Conservation (phyloP, 1,140 invertebrate genomes). For the Conopomorpha cramerella region DNA sequence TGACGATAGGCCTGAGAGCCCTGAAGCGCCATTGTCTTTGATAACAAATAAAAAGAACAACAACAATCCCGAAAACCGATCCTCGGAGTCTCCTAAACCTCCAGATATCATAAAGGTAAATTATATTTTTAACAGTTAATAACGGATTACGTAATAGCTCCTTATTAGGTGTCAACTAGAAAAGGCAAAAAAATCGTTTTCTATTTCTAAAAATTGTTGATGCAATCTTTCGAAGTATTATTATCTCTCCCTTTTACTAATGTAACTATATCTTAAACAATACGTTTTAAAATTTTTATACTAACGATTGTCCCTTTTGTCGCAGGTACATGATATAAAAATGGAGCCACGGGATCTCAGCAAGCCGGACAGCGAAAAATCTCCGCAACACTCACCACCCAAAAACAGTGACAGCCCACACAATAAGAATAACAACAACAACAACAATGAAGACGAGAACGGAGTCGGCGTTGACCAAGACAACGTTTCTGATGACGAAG, state of each 20-base stretch:
- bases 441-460: slow-evolving; percentile 60
- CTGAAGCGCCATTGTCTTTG: slow-evolving; percentile 69
- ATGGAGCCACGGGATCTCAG: slow-evolving; percentile 61
- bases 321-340: slow-evolving; percentile 55
- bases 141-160: no score
- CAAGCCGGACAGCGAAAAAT: slow-evolving; percentile 42
- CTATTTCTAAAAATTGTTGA: no score
- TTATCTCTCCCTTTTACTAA: no score
- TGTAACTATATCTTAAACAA: no score
- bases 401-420: slow-evolving; percentile 58
- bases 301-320: slow-evolving; percentile 10
- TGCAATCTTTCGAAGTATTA: no score
- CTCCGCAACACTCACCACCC: slow-evolving; percentile 46
- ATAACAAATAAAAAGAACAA: slow-evolving; percentile 63
- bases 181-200: no score
- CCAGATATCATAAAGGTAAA: slow-evolving; percentile 59
- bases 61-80: slow-evolving; percentile 38
- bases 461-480: slow-evolving; percentile 40
- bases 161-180: no score
- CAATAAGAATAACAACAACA: slow-evolving; percentile 49
- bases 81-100: slow-evolving; percentile 50
- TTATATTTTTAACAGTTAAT: no score
- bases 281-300: no score
- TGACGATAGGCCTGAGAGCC: slow-evolving; percentile 65
- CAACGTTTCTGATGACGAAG: slow-evolving; percentile 44